phyloP scores from a whole-genome alignment of 1,140 invertebrate genomes.

The Lucilia sericata region DNA sequence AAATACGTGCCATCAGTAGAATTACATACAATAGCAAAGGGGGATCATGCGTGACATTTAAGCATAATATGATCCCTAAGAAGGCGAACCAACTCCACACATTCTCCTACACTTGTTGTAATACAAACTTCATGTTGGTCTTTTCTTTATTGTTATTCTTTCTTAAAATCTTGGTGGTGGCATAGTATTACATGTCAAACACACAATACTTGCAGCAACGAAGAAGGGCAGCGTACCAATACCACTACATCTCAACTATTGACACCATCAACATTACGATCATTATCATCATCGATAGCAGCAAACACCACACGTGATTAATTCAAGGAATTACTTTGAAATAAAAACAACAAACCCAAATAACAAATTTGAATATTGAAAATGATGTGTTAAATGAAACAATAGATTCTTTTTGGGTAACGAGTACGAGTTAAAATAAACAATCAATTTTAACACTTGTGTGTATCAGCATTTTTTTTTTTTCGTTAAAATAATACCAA shows the following conservation, averaged over 20 bases:
- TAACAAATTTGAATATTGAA: neutral
- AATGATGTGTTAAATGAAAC: neutral
- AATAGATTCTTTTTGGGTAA: neutral
- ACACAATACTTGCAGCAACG: neutral
- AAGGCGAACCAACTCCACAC: neutral
- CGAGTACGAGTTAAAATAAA: neutral
- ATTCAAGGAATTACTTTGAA: slow-evolving; percentile 3
- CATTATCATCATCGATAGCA: neutral
- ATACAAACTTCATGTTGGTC: slow-evolving; percentile 23
- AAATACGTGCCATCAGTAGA: slow-evolving; percentile 9
- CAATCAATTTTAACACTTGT: neutral
- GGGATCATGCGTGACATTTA: slow-evolving; percentile 15
- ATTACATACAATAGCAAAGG: neutral
- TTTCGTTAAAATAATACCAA: neutral
- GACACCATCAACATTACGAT: neutral
- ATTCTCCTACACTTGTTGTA: slow-evolving; percentile 8
- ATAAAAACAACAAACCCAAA: neutral
- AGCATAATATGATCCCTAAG: slow-evolving; percentile 8
- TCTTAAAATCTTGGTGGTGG: slow-evolving; percentile 3
- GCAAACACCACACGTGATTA: slow-evolving; percentile 10
- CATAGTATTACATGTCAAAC: slow-evolving; percentile 16
- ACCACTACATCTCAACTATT: neutral
- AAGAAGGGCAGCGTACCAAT: neutral
- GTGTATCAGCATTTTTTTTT: neutral
- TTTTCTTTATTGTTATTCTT: neutral